Base-by-base conservation (phyloP, 2,888 invertebrate species). In the Nesidiocoris tenuis region DNA sequence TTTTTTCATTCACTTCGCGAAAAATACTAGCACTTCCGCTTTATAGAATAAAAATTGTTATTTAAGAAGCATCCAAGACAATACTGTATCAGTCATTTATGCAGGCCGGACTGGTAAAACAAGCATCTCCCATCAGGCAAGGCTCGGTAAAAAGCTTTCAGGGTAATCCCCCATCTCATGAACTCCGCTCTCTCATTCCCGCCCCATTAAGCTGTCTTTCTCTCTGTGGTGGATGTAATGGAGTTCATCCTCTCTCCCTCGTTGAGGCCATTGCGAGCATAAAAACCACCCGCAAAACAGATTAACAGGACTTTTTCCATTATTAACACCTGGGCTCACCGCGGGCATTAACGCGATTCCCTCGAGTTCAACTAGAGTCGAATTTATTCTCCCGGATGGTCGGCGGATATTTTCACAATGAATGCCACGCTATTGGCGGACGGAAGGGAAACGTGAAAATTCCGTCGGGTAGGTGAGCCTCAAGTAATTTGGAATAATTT, bases 231-330 rank as follows among this genome's bases (percentile, higher is more conserved):
- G 12, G 12, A 39, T 39, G 39, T 39, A 39, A 39, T 39, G 39
- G 39, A 39, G 39, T 39, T 39, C 39, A 39, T 39, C 39, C 39
- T 12, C 39, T 7, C 39, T 39, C 39, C 5, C 39, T 7, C 39
- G 12, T 3, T 12, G 12, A 39, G 39, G 12, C 39, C 12, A 3
- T 12, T 3, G 39, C 39, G 5, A 39, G 39, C 65, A 65, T 65
- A 65, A 65, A 65, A 65, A 65, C 65, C 65, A 19, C 65, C 25
- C 24, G 65, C 39, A 39, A 65, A 65, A 65, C 65, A 39, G 65
- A 65, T 39, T 65, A 65, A 19, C 39, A 39, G 65, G 39, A 65
- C 39, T 39, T 39, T 39, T 39, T 39, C 39, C 39, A 39, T 39
- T 39, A 39, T 39, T 39, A 39, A 39, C 39, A 39, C 39, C 39